These are phyloP conservation scores for Dromius quadrimaculatus DNA, from an alignment of 2,888 invertebrate genomes.

Conservation along the genomic window DNA sequence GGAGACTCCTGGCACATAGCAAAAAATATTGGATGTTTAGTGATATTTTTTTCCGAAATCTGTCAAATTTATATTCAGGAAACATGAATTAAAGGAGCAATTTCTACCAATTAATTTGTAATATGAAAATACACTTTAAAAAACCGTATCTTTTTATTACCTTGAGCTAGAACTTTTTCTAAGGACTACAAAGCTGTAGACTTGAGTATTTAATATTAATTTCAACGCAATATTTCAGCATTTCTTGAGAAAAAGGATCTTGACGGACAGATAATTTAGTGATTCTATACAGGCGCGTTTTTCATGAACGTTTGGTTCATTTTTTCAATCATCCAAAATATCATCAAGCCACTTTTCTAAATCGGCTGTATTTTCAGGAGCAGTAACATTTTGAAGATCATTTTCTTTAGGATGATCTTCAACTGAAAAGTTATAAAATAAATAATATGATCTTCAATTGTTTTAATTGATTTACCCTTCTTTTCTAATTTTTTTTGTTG, in stretches of 20 bases:
- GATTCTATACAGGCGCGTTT: not conserved
- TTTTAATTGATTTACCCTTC: not conserved
- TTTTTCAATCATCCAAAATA: slow-evolving; percentile 37
- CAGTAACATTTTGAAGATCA: slow-evolving; percentile 1
- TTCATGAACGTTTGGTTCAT: not conserved
- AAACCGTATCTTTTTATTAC: no score
- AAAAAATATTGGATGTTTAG: no score
- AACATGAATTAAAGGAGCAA: no score
- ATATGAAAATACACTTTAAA: no score
- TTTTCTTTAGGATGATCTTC: slow-evolving; percentile 20
- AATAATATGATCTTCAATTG: not conserved
- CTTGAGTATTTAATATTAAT: no score
- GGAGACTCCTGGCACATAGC: no score
- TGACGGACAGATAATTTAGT: not conserved
- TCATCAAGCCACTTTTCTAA: slow-evolving; percentile 45
- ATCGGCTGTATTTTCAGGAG: slow-evolving; percentile 6
- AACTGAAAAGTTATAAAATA: slow-evolving; percentile 18
- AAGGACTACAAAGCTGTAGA: no score
- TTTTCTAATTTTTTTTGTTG: slow-evolving; percentile 25
- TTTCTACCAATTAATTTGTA: no score
- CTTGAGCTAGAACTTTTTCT: no score
- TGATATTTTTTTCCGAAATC: no score
- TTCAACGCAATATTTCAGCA: no score
- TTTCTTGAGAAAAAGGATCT: not conserved
- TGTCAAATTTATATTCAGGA: no score